These are phyloP conservation scores for Syngnathus floridae DNA, from an alignment of 2,113 vertebrate genomes.

Conservation along the genomic window DNA sequence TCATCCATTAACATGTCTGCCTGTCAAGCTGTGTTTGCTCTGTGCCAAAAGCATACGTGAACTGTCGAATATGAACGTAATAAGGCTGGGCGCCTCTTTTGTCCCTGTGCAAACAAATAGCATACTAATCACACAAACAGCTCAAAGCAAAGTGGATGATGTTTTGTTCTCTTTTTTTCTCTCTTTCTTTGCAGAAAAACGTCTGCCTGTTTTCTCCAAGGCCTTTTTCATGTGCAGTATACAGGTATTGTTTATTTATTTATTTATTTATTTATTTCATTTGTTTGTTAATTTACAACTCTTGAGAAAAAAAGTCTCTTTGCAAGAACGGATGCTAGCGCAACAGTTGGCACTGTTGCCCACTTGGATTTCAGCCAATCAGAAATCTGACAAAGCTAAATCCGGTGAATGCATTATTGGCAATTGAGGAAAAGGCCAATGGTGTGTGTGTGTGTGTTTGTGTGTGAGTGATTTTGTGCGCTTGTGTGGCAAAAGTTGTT, in stretches of 20 bases:
- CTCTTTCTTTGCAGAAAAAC: conserved; percentile 4
- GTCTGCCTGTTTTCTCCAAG: conserved; percentile 7
- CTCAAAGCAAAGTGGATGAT: conserved; percentile 34
- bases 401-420: background rate
- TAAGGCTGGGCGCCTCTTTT: conserved; percentile 53
- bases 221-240: background rate
- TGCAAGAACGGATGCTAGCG: background rate
- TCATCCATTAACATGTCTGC: conserved; percentile 64
- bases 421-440: background rate
- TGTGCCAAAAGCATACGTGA: conserved; percentile 61
- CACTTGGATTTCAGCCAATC: background rate
- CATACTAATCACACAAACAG: conserved; percentile 59
- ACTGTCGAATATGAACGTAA: conserved; percentile 56
- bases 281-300: background rate
- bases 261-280: no score
- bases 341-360: background rate
- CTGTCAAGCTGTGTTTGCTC: conserved; percentile 59
- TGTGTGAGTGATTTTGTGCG: no score
- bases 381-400: background rate
- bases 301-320: background rate
- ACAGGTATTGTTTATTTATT: background rate
- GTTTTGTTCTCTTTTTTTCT: conserved; percentile 21
- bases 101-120: conserved; percentile 56
- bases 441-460: background rate
- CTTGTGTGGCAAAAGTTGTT: background rate